Evolutionary conservation across 2,113 vertebrate genomes (phyloP), one percentile per base, ranked within the genome.

Genomic region (Actenoides hombroni): DNA sequence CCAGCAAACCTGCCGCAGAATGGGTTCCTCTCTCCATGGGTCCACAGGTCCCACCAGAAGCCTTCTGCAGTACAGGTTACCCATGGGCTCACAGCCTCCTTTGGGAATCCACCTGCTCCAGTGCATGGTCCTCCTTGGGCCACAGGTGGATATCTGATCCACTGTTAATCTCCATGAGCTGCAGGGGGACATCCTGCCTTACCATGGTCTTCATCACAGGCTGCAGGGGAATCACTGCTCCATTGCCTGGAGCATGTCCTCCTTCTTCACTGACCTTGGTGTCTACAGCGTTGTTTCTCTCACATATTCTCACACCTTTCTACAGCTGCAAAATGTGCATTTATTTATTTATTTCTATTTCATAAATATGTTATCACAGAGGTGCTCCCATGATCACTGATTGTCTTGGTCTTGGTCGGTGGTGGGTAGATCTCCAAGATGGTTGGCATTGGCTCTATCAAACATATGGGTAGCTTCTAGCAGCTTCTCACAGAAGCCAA

Each of bases 61-160:
- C 49, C 24, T 24, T 51, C 49, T 51, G 24, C 24, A 48, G 31
- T 11, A 3, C 4, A 33, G 10, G 23, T 16, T 68, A 46, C 29
- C 15, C 37, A 48, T 1, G 4, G 42, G 13, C 10, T 16, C 21
- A 42, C 25, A 40, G 17, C 16, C 19, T 54, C 8, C 18, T 26
- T 68, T 10, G 4, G 16, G 21, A 17, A 54, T 11, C 9, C 8
- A 2, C 21, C 54, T 49, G 54, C 18, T 69, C 48, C 0, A 0
- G 7, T 0, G 0, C 39, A 10, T 25, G 31, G 3, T 40, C 20
- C 24, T 91, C 51, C 59, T 8, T 1, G 3, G 37, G 17, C 29
- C 54, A 21, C 46, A 28, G 31, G 48, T 10, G 31, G 39, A 54
- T 7, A 29, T 26, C 31, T 56, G 67, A 24, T 69, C 44, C 16